A percentile compares a stretch with the other conserved stretches of the same genome.
phyloP scores from a whole-genome alignment of 2,113 vertebrate genomes.

The Sinocyclocheilus grahami region DNA sequence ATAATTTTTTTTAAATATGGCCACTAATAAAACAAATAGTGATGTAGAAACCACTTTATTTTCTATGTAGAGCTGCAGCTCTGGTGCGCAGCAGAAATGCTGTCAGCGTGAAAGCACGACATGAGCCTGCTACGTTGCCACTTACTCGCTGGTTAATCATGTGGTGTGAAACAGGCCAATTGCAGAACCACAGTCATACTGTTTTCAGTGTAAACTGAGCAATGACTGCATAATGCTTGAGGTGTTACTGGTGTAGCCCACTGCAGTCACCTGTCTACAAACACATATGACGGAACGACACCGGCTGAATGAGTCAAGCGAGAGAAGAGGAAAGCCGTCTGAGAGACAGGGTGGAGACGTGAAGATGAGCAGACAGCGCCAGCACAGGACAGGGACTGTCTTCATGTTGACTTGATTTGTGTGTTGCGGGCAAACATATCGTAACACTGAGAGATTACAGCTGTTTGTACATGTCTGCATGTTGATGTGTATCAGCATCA shows the following conservation, averaged over 20 bases:
- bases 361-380: conserved; percentile 10
- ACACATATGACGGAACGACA: conserved; percentile 5
- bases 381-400: conserved; percentile 21
- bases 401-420: conserved; percentile 12
- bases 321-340: conserved; percentile 10
- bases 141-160: not conserved
- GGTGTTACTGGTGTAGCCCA: not conserved
- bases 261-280: conserved; percentile 15
- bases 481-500: not conserved
- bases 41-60: not conserved
- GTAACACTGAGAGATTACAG: conserved; percentile 4
- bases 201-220: not conserved
- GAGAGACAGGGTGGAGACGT: conserved; percentile 45
- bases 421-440: not conserved
- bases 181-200: not conserved
- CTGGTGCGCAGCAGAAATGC: not conserved
- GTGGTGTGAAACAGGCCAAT: not conserved
- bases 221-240: conserved; percentile 3
- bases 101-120: not conserved
- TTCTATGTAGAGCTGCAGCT: not conserved
- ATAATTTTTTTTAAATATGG: not conserved
- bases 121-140: not conserved
- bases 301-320: conserved; percentile 22
- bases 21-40: not conserved
- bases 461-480: not conserved